phyloP scores from a whole-genome alignment of 2,888 invertebrate genomes.

The Cryptops parisi region DNA sequence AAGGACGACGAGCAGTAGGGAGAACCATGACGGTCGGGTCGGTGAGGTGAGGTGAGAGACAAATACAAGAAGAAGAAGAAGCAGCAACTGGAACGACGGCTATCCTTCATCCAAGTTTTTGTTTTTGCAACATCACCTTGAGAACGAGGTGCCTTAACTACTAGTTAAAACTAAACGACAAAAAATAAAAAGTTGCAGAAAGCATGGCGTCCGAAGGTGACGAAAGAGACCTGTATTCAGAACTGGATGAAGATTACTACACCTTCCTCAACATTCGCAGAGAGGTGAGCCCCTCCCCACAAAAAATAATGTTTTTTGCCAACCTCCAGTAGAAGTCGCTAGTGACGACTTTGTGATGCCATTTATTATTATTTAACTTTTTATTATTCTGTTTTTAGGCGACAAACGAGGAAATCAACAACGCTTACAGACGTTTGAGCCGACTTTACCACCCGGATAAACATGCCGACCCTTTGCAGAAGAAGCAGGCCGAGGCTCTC shows the following conservation, averaged over 20 bases:
- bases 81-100: too few species aligned
- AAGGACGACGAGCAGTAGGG: too few species aligned
- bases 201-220: slow-evolving; percentile 6
- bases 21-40: too few species aligned
- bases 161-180: too few species aligned
- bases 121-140: too few species aligned
- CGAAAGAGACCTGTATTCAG: slow-evolving; percentile 4
- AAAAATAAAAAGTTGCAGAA: too few species aligned
- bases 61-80: too few species aligned
- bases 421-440: slow-evolving; percentile 81
- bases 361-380: neutral
- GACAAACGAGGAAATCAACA: slow-evolving; percentile 75
- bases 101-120: too few species aligned
- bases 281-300: slow-evolving; percentile 44
- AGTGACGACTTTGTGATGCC: neutral
- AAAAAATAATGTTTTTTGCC: too few species aligned
- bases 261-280: slow-evolving; percentile 69
- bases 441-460: slow-evolving; percentile 95
- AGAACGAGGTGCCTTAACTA: too few species aligned
- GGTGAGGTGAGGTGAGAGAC: too few species aligned
- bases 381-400: slow-evolving; percentile 47
- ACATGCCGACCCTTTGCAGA: slow-evolving; percentile 65
- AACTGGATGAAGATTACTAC: slow-evolving; percentile 57
- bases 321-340: too few species aligned
- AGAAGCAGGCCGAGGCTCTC: slow-evolving; percentile 76